Evolutionary conservation across 2,113 vertebrate species (phyloP).

Genomic region (Colossoma macropomum): DNA sequence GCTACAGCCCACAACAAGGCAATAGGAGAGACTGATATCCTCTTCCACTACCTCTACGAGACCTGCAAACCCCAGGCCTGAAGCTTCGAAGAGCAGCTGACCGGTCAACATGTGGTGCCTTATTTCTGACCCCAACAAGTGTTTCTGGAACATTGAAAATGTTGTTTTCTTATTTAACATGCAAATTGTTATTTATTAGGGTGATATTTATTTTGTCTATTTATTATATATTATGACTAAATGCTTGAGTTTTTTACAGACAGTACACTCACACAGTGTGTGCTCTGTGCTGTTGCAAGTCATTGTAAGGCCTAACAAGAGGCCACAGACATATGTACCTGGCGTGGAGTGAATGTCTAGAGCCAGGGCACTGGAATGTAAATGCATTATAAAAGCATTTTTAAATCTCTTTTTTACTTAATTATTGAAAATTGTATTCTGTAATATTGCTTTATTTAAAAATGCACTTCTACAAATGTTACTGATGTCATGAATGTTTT

Average conservation of each 20-base stretch:
- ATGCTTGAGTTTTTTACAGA: constrained; percentile 7
- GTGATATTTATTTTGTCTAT: constrained; percentile 52
- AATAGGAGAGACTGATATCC: constrained; percentile 80
- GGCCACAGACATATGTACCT: constrained; percentile 39
- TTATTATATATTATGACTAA: constrained; percentile 37
- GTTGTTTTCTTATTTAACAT: constrained; percentile 6
- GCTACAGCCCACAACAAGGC: constrained; percentile 77
- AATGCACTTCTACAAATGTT: neutral
- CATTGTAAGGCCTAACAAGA: constrained; percentile 33
- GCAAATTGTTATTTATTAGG: constrained; percentile 45
- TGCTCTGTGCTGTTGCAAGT: constrained; percentile 3
- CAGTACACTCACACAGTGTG: constrained; percentile 28
- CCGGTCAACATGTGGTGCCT: constrained; percentile 2
- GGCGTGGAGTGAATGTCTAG: constrained; percentile 22
- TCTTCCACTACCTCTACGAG: constrained; percentile 70
- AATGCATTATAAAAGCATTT: constrained; percentile 65
- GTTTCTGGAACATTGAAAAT: constrained; percentile 11
- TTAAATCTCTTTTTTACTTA: neutral
- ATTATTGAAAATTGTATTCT: neutral
- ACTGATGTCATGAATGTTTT: neutral
- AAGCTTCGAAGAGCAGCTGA: neutral
- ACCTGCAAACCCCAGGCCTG: constrained; percentile 38
- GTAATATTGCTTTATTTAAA: neutral
- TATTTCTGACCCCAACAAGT: constrained; percentile 10
- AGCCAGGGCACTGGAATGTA: constrained; percentile 44